phyloP scores from a whole-genome alignment of 2,113 vertebrate species.

The Lampris megalopsis region DNA sequence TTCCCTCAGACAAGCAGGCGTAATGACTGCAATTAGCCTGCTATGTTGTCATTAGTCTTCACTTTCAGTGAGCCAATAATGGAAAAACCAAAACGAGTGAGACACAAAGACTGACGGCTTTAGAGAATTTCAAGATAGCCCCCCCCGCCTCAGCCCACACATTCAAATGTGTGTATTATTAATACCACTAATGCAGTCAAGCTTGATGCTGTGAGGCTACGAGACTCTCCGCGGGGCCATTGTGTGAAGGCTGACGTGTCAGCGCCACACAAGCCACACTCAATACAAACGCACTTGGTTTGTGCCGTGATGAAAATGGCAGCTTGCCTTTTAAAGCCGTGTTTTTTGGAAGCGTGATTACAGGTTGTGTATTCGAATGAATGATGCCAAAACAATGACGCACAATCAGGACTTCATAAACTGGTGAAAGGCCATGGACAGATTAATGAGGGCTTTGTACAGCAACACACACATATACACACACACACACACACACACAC shows the following conservation, averaged over 20 bases:
- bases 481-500: slow-evolving; percentile 49
- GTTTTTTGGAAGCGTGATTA: slow-evolving; percentile 82
- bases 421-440: slow-evolving; percentile 77
- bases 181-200: slow-evolving; percentile 84
- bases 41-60: slow-evolving; percentile 83
- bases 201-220: slow-evolving; percentile 67
- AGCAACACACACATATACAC: slow-evolving; percentile 23
- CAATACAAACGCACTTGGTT: slow-evolving; percentile 84
- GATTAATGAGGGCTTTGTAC: slow-evolving; percentile 81
- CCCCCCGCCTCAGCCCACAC: slow-evolving; percentile 68
- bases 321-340: slow-evolving; percentile 79
- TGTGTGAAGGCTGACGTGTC: slow-evolving; percentile 80
- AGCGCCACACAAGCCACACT: slow-evolving; percentile 76
- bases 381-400: slow-evolving; percentile 85
- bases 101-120: slow-evolving; percentile 80
- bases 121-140: slow-evolving; percentile 73
- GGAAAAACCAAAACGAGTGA: slow-evolving; percentile 77
- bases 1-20: slow-evolving; percentile 78
- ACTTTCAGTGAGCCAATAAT: slow-evolving; percentile 79
- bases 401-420: slow-evolving; percentile 85
- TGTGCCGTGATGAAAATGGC: slow-evolving; percentile 81
- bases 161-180: slow-evolving; percentile 82
- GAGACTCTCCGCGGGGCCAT: slow-evolving; percentile 79
- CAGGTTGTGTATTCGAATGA: slow-evolving; percentile 83
- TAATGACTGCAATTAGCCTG: slow-evolving; percentile 85